Base-by-base conservation (phyloP, 2,113 vertebrate genomes). In the Bubo bubo region DNA sequence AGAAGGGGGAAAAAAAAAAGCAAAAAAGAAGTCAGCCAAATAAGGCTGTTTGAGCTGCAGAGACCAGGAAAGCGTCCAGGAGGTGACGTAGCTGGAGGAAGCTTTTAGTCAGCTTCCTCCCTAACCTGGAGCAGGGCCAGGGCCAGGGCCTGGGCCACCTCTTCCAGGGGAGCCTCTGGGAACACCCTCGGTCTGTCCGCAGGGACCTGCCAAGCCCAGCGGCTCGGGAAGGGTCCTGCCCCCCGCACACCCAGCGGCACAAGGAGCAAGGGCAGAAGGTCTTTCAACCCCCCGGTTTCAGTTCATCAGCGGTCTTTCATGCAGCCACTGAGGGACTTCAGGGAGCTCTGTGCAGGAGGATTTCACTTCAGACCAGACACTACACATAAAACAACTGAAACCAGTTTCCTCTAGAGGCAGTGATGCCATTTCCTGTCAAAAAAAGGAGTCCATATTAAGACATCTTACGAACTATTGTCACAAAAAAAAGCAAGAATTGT, bases 81-180 rank as follows among this genome's bases (percentile, higher is more conserved):
- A 99, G 98, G 98, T 99, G 98, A 99, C 98, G 97, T 98, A 94
- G 96, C 90, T 53, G 93, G 94, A 97, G 99, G 99, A 99, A 99
- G 98, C 92, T 95, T 99, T 99, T 99, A 99, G 98, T 99, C 99
- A 99, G 97, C 96, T 99, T 98, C 99, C 98, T 98, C 97, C 60
- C 92, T 49, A 97, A 93, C 86, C 95, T 98, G 97, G 97, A 98
- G 91, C 76, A 49, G 90, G 90, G 98, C 98, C 98, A 98, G 96
- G 58, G 76, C 75, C 76, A 49, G 90, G 90, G 98, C 98, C 98
- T 98, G 95, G 58, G 76, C 75, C 64, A 97, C 96, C 91, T 97
- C 97, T 95, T 87, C 52, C 89, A 95, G 96, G 88, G 96, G 81
- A 87, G 76, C n/a, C 96, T 90, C 95, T 91, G 96, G 37, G 83